Conservation (phyloP, 2,888 invertebrate genomes). For the Cataglyphis altisquamis region DNA sequence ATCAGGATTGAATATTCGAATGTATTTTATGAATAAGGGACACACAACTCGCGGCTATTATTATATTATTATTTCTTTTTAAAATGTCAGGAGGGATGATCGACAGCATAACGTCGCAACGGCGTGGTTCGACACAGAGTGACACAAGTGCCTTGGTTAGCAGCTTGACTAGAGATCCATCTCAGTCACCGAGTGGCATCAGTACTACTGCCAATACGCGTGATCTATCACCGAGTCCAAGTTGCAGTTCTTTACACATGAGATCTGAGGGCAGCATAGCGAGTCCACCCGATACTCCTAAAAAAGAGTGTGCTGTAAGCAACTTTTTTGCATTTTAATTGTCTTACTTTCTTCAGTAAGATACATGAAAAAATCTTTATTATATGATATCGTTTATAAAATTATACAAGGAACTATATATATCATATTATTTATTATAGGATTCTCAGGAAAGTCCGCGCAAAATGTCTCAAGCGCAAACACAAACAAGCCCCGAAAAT, state of each 20-base stretch:
- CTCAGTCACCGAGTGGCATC: conserved; percentile 88
- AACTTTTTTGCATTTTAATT: neutral
- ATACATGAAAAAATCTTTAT: neutral
- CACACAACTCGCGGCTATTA: neutral
- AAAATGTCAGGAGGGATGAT: conserved; percentile 86
- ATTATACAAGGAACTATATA: neutral
- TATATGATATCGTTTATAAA: neutral
- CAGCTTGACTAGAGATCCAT: conserved; percentile 89
- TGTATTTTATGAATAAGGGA: neutral
- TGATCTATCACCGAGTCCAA: conserved; percentile 88
- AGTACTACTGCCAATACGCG: conserved; percentile 86
- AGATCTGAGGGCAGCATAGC: conserved; percentile 86
- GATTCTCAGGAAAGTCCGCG: conserved; percentile 84
- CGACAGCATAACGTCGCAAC: conserved; percentile 86
- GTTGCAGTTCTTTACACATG: conserved; percentile 87
- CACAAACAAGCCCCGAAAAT: conserved; percentile 87
- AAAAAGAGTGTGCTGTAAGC: conserved; percentile 83
- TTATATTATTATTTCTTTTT: conserved; percentile 48
- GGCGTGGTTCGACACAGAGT: conserved; percentile 88
- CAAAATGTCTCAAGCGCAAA: conserved; percentile 86
- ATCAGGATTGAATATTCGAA: conserved; percentile 26
- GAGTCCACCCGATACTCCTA: conserved; percentile 87
- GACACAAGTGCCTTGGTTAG: conserved; percentile 89
- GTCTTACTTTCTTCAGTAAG: neutral
- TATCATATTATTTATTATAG: conserved; percentile 70